A percentile compares a stretch with the other conserved stretches of the same genome.
These are phyloP conservation scores for Sterrhoptilus dennistouni DNA, from an alignment of 2,113 vertebrate genomes.

Conservation along the genomic window DNA sequence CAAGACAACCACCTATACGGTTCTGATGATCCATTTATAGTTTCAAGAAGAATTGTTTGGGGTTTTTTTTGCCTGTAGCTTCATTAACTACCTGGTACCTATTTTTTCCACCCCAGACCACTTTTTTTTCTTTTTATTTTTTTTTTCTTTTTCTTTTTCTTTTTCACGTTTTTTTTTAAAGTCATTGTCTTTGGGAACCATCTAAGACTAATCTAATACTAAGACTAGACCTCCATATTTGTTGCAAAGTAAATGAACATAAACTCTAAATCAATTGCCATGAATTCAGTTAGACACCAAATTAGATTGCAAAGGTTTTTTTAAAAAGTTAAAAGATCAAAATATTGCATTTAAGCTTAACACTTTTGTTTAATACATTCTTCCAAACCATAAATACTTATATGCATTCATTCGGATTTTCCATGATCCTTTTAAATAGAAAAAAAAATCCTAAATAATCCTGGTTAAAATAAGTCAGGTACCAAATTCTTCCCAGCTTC, in stretches of 20 bases:
- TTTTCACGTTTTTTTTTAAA: background rate
- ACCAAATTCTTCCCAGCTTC: background rate
- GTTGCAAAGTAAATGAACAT: background rate
- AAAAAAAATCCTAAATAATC: background rate
- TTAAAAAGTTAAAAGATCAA: background rate
- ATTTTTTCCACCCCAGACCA: background rate
- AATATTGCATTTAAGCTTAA: background rate
- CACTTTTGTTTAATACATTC: background rate
- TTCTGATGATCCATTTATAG: background rate
- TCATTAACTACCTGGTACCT: background rate
- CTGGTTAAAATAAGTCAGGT: background rate
- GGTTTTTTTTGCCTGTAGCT: background rate
- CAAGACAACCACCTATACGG: background rate
- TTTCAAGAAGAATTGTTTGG: background rate
- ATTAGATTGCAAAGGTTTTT: background rate
- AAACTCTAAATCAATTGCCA: background rate
- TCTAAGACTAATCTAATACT: no score
- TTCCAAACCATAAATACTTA: background rate
- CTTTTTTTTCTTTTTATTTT: accelerated
- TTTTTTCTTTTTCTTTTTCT: no score
- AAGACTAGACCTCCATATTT: background rate
- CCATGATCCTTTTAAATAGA: background rate
- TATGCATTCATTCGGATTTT: background rate
- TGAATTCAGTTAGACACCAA: background rate
- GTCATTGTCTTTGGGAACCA: background rate